A percentile compares a stretch with the other conserved stretches of the same genome.
Evolutionary conservation across 2,888 invertebrate species (phyloP).

Genomic region (Allophyes oxyacanthae): DNA sequence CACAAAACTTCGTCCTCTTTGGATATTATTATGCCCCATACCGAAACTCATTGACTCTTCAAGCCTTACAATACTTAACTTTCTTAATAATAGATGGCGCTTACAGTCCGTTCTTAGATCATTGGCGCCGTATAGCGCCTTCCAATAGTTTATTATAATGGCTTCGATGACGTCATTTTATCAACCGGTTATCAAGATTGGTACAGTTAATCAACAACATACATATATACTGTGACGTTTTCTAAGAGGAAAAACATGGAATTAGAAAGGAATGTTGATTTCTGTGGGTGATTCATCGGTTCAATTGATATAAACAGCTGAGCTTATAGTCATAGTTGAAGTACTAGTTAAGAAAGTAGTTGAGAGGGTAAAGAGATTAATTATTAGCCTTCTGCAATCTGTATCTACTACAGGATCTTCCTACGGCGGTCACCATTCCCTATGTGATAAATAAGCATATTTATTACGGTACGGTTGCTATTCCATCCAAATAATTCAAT

Average conservation of each 20-base stretch:
- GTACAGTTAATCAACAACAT: neutral
- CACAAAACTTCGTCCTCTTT: no score
- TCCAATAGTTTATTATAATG: no score
- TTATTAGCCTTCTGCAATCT: no score
- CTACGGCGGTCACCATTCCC: no score
- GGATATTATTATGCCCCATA: no score
- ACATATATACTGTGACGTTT: constrained; percentile 2
- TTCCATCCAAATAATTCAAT: no score
- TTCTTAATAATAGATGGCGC: constrained; percentile 20
- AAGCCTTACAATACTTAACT: neutral
- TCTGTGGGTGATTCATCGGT: constrained; percentile 20
- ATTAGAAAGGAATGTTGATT: constrained; percentile 11
- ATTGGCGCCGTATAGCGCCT: neutral
- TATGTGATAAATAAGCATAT: no score
- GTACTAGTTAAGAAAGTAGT: constrained; percentile 27
- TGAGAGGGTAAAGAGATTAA: neutral
- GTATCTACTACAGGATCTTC: no score
- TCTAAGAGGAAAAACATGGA: constrained; percentile 1
- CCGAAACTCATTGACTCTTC: no score
- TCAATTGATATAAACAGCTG: constrained; percentile 13
- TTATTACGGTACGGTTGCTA: no score
- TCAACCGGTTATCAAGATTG: constrained; percentile 18
- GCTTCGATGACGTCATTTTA: constrained; percentile 2
- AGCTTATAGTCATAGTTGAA: constrained; percentile 9
- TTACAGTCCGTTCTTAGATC: neutral